Percentiles rank a stretch among this genome's conserved stretches.
These are phyloP conservation scores for Anolis apletophallus DNA, from an alignment of 2,797 vertebrate species.

Conservation along the genomic window DNA sequence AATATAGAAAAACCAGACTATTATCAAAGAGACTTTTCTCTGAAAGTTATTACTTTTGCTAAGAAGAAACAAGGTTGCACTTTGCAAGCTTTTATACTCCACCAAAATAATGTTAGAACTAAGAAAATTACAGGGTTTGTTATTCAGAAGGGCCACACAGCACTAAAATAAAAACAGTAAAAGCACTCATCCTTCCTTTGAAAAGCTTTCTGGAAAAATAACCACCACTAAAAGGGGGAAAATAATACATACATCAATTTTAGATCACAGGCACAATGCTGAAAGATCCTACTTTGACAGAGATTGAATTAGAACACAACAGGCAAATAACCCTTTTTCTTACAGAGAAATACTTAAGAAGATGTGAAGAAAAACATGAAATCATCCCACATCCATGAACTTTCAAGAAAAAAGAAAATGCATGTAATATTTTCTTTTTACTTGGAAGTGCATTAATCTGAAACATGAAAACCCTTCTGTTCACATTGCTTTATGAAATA, in stretches of 20 bases:
- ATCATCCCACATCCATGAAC: slow-evolving; percentile 32
- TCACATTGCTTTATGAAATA: slow-evolving; percentile 29
- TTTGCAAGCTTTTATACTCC: slow-evolving; percentile 35
- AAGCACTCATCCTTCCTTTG: slow-evolving; percentile 56
- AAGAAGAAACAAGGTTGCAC: slow-evolving; percentile 53
- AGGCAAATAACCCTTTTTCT: slow-evolving; percentile 56
- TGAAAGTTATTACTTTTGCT: slow-evolving; percentile 57
- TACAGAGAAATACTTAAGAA: slow-evolving; percentile 50
- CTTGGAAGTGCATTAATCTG: slow-evolving; percentile 12
- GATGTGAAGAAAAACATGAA: slow-evolving; percentile 51
- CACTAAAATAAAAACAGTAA: slow-evolving; percentile 35
- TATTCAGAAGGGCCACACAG: slow-evolving; percentile 39
- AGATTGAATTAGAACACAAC: slow-evolving; percentile 47
- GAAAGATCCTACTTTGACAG: slow-evolving; percentile 60
- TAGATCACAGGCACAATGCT: slow-evolving; percentile 58
- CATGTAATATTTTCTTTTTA: background rate
- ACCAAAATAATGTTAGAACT: slow-evolving; percentile 42
- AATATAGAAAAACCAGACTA: slow-evolving; percentile 37
- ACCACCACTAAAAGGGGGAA: slow-evolving; percentile 55
- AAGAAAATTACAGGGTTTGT: slow-evolving; percentile 42
- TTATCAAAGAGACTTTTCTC: slow-evolving; percentile 48
- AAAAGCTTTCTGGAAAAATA: slow-evolving; percentile 58
- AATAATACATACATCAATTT: slow-evolving; percentile 39
- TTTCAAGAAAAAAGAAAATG: slow-evolving; percentile 28
- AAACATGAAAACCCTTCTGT: slow-evolving; percentile 8